These are phyloP conservation scores for Gortyna flavago DNA, from an alignment of 2,888 invertebrate genomes.

Conservation along the genomic window DNA sequence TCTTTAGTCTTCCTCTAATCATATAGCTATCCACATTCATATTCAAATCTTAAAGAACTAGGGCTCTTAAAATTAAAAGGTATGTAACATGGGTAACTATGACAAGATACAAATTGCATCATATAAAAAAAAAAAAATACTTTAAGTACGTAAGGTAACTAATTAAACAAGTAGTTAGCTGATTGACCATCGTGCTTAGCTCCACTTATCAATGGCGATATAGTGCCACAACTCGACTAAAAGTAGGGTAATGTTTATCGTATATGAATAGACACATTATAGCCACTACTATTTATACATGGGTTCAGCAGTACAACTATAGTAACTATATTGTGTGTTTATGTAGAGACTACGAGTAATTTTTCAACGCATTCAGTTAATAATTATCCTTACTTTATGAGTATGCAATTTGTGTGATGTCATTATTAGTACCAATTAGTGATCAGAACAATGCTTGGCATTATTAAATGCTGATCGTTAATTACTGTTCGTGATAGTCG, in stretches of 20 bases:
- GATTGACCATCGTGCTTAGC: neutral
- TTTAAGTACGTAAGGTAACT: neutral
- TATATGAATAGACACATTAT: constrained; percentile 14
- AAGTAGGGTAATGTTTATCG: constrained; percentile 52
- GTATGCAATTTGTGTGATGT: neutral
- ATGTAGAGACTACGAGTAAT: neutral
- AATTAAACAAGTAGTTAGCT: neutral
- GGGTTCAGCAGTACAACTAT: constrained; percentile 17
- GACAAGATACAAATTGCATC: neutral
- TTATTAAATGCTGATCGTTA: constrained; percentile 26
- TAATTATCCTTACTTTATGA: neutral
- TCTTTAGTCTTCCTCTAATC: neutral
- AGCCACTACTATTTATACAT: constrained; percentile 17
- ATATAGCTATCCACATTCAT: neutral
- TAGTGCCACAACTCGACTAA: neutral
- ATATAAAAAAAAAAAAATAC: neutral
- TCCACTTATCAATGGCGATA: constrained; percentile 16
- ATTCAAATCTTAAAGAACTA: neutral
- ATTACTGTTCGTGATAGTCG: constrained; percentile 7
- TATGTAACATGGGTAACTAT: neutral
- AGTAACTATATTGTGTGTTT: neutral
- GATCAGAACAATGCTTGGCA: constrained; percentile 24
- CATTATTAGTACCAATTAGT: constrained; percentile 30
- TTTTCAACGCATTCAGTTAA: neutral
- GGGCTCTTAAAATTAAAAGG: neutral